Evolutionary conservation across 2,888 invertebrate genomes (phyloP), one percentile per base, ranked within the genome.

Genomic region (Lordiphosa andalusiaca): DNA sequence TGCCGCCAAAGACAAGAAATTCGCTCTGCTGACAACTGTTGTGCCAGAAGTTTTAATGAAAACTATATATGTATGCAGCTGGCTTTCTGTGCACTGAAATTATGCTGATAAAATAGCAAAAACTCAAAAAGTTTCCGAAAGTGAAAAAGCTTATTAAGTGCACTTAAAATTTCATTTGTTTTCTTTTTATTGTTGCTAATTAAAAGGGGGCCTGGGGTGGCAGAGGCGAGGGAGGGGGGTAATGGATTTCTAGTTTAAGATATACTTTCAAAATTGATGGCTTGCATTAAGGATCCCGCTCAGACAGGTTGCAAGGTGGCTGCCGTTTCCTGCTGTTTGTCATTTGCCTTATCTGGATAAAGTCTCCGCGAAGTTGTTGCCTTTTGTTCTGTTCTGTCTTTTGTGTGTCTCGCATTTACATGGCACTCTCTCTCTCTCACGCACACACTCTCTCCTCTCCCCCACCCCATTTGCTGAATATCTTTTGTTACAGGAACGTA

Each of bases 1-100:
- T 60, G 59, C 66, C 54, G 54, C 38, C 21, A 38, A 42, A 42
- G 21, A 41, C 51, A 49, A 33, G 44, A 56, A 53, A 50, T 47
- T 35, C 61, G 52, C 36, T 51, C 51, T 49, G 57, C 44, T 63
- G 67, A 67, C 70, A 73, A 51, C 53, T 53, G 56, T 56, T 70
- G 62, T 70, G 59, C 59, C 67, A 69, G 46, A 82, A 76, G 55
- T 76, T 76, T 76, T 76, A 76, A 76, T 76, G 75, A 78, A 76
- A 78, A 62, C 61, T 66, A 47, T 56, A 39, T 59, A 21, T 66
- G 53, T 41, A 49, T 42, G 38, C 42, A 53, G 44, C 41, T 60
- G 23, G 16, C 16, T 7, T 13, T 39, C 40, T 21, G 23, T 46
- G 44, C 66, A 62, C 66, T 69, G 53, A 49, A 74, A 63, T 66